Base-by-base conservation (phyloP, 2,797 vertebrate species). In the Gallinago nigripennis region DNA sequence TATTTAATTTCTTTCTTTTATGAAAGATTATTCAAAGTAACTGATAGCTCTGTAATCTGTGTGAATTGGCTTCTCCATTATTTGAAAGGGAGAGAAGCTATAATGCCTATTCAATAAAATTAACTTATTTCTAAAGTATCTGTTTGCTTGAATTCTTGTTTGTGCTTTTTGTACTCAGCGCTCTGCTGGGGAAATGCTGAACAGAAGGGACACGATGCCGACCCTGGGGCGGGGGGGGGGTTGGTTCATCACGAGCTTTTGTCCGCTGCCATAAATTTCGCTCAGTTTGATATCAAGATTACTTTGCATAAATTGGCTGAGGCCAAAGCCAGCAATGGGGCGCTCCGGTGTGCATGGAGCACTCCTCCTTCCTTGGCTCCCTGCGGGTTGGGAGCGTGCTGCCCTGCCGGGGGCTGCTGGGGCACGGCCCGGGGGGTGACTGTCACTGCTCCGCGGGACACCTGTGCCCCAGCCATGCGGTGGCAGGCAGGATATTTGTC, bases 1-100 rank as follows among this genome's bases (percentile, higher is more conserved):
- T 97, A 96, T 98, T 97, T 97, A 80, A 97, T 97, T 97, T 97
- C 97, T 98, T 98, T 98, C 97, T 98, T 98, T 98, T 98, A 97
- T 96, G 98, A 97, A 98, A 98, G 97, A 98, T 94, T 95, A 97
- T 90, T 98, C 97, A 31, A 96, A 97, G 95, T 97, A 97, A 97
- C 96, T 96, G 94, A 95, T 97, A 97, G 96, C 96, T 97, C 97
- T 98, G 97, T 98, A 97, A 97, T 95, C 97, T 58, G 73, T 97
- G 97, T 98, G 97, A 97, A 88, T 73, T 48, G 41, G 95, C 97
- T 97, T 98, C 97, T 97, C 97, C 82, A 50, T 97, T 96, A 94
- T 97, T 97, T 97, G 96, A 96, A 93, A 94, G 58, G 45, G 95
- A 96, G 97, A 96, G 97, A 97, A 97, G 97, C 97, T 96, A 64